A percentile compares a stretch with the other conserved stretches of the same genome.
phyloP scores from a whole-genome alignment of 2,888 invertebrate genomes.

The Agrochola lychnidis region DNA sequence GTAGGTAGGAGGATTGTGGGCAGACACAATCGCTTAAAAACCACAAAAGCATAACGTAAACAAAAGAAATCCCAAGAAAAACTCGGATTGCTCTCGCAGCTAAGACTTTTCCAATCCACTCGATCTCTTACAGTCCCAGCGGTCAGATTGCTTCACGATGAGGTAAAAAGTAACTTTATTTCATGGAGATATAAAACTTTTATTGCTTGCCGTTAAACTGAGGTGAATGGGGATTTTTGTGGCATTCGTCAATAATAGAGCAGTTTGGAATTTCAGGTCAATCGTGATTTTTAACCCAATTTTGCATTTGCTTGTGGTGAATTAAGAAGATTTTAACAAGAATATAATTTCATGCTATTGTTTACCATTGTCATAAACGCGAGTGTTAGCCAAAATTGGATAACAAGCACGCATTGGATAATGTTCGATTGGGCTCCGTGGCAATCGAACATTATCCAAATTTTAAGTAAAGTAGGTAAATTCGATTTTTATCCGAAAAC shows the following conservation, averaged over 20 bases:
- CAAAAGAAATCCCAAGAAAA: conserved; percentile 20
- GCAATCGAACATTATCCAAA: not conserved
- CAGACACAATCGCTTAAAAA: not conserved
- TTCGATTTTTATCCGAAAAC: not conserved
- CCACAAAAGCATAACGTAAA: not conserved
- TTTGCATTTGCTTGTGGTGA: not conserved
- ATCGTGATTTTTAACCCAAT: conserved; percentile 16
- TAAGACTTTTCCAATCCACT: conserved; percentile 37
- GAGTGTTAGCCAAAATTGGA: no score
- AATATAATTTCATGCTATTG: not conserved
- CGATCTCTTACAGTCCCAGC: conserved; percentile 34
- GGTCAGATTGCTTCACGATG: conserved; percentile 40
- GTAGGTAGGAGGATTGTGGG: no score
- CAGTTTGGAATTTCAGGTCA: conserved; percentile 8
- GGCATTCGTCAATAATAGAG: conserved; percentile 39
- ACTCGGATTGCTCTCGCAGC: conserved; percentile 10
- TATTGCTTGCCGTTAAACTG: conserved; percentile 41
- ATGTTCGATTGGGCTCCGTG: not conserved
- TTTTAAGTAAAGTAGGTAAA: not conserved
- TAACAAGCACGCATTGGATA: no score
- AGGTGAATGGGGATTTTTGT: conserved; percentile 44
- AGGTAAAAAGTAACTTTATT: conserved; percentile 46
- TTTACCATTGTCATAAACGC: not conserved
- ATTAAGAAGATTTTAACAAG: not conserved
- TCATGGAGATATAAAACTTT: conserved; percentile 56